A percentile compares a stretch with the other conserved stretches of the same genome.
These are phyloP conservation scores for Hippocampus barbouri DNA, from an alignment of 2,113 vertebrate genomes.

Conservation along the genomic window DNA sequence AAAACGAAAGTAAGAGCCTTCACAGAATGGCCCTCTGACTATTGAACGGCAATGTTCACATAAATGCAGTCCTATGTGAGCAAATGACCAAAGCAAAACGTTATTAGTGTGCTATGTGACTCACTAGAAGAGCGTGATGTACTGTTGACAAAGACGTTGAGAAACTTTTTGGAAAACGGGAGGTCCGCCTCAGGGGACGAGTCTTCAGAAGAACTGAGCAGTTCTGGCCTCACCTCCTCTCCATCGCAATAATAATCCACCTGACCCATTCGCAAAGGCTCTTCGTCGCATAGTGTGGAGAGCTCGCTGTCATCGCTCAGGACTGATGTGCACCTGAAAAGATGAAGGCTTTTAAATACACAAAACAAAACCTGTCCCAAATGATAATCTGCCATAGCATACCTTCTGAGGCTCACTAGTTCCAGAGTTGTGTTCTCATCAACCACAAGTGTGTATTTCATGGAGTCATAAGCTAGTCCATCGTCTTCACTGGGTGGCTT, in stretches of 20 bases:
- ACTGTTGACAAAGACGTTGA: constrained; percentile 97
- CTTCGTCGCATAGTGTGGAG: constrained; percentile 79
- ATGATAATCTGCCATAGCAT: background rate
- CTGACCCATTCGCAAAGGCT: constrained; percentile 66
- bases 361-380: background rate
- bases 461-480: constrained; percentile 88
- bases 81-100: background rate
- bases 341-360: constrained; percentile 2
- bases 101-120: constrained; percentile 40
- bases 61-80: background rate
- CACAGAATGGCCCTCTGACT: background rate
- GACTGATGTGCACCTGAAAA: constrained; percentile 80
- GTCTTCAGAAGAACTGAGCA: constrained; percentile 78
- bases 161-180: constrained; percentile 97
- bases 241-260: constrained; percentile 53
- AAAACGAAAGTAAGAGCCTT: background rate
- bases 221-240: constrained; percentile 59
- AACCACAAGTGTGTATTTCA: constrained; percentile 97
- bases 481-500: constrained; percentile 71
- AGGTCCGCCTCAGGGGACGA: constrained; percentile 91
- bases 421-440: constrained; percentile 96
- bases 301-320: constrained; percentile 86
- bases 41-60: background rate
- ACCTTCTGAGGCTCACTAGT: constrained; percentile 89
- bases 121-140: constrained; percentile 95